Base-by-base conservation (phyloP, 2,113 vertebrate species). In the Rhinichthys klamathensis region DNA sequence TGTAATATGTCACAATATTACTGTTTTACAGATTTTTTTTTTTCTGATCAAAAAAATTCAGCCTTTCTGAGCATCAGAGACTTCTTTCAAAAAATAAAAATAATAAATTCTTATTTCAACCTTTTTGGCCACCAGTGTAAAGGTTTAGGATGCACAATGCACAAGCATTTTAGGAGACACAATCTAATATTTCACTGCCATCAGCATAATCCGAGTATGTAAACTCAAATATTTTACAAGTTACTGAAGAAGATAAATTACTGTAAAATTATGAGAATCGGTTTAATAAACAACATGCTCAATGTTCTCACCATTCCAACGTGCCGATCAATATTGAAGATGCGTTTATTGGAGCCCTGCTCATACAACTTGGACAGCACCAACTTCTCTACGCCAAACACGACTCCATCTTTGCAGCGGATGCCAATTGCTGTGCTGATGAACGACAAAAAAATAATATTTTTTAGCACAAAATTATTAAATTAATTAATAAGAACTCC, bases 281-380 rank as follows among this genome's bases (percentile, higher is more conserved):
- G 30, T 69, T 10, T 35, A 32, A 10, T 0, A 1, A 69, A 18
- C 30, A 70, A 23, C 18, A 2, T 70, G 44, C n/a, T 75, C 1
- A 73, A 16, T 58, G 21, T 35, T 49, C 93, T 96, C 93, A 98
- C 98, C 98, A 99, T 99, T 90, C 98, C 98, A 5, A 99, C 97
- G 1, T 99, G 98, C 46, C 96, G 94, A 92, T 99, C 98, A 0
- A 99, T 97, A 90, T 99, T 99, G 90, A 99, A 99, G 93, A 99
- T 98, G 30, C 97, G 96, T 92, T 99, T 99, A 89, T 99, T 99
- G 89, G 98, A 98, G 2, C 98, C 98, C 87, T 99, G 93, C 88
- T 99, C 98, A 0, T 99, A 99, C n/a, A 99, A 96, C 94, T 99
- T 99, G 87, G 98, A 99, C 90, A 99, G 94, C 56, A 99, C 97